Percentiles rank a stretch among this genome's conserved stretches.
Evolutionary conservation across 2,113 vertebrate genomes (phyloP).

Genomic region (Perognathus longimembris): DNA sequence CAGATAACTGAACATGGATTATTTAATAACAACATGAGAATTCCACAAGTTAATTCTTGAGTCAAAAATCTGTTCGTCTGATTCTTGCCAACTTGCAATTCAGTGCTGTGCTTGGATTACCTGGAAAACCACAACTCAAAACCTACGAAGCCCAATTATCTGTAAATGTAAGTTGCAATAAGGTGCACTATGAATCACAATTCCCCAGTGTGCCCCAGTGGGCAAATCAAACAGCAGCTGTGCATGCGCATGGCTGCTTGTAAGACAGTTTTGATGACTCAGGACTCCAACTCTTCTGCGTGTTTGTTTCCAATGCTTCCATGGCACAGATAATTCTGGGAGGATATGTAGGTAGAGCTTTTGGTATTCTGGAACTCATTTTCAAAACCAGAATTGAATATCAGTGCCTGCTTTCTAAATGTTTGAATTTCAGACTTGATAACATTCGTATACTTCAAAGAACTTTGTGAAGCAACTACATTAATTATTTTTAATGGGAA

Average conservation of each 20-base stretch:
- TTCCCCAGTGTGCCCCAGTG: background rate
- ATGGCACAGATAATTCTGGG: background rate
- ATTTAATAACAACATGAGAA: background rate
- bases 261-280: background rate
- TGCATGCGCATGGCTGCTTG: too few species aligned
- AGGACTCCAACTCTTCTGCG: background rate
- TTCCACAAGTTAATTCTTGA: background rate
- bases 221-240: background rate
- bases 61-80: background rate
- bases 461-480: too few species aligned
- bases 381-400: background rate
- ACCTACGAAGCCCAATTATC: background rate
- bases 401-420: too few species aligned
- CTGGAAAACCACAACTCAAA: background rate
- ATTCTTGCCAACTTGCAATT: background rate
- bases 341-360: background rate
- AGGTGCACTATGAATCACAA: background rate
- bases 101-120: background rate
- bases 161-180: background rate
- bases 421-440: too few species aligned
- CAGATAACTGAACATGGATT: background rate
- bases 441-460: too few species aligned
- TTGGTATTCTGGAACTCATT: background rate
- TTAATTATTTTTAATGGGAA: too few species aligned
- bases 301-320: background rate